Evolutionary conservation across 2,888 invertebrate species (phyloP).

Genomic region (Amiota mariae): DNA sequence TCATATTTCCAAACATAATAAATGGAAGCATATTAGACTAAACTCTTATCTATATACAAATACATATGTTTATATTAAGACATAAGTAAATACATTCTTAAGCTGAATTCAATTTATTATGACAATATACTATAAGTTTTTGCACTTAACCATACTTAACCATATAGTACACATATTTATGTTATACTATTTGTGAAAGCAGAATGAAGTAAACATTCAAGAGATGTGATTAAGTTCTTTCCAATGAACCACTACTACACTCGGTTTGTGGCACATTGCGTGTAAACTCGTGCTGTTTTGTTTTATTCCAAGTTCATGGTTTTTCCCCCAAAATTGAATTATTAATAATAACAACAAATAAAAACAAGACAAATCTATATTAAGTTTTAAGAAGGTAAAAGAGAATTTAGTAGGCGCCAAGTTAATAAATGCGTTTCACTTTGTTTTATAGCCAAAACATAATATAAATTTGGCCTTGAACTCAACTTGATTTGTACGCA

Average conservation of each 20-base stretch:
- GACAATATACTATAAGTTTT: slow-evolving; percentile 58
- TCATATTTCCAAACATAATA: no score
- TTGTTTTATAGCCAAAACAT: no score
- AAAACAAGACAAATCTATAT: slow-evolving; percentile 6
- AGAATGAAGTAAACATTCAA: no score
- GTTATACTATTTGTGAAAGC: no score
- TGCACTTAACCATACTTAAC: slow-evolving; percentile 65
- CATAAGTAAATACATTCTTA: no score
- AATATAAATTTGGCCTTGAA: not conserved
- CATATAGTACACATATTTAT: slow-evolving; percentile 54
- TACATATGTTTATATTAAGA: no score
- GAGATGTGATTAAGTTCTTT: no score
- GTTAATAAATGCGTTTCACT: not conserved
- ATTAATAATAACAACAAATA: slow-evolving; percentile 21
- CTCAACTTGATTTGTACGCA: not conserved
- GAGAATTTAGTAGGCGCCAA: not conserved
- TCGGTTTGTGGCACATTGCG: not conserved
- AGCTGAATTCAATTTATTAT: slow-evolving; percentile 60
- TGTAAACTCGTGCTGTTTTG: slow-evolving; percentile 2
- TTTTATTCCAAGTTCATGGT: slow-evolving; percentile 15
- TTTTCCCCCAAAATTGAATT: slow-evolving; percentile 18
- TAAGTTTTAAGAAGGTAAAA: not conserved
- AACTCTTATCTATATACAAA: no score
- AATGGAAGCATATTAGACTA: no score
- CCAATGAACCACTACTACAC: no score